A percentile compares a stretch with the other conserved stretches of the same genome.
phyloP scores from a whole-genome alignment of 2,888 invertebrate genomes.

The Acheta domesticus region DNA sequence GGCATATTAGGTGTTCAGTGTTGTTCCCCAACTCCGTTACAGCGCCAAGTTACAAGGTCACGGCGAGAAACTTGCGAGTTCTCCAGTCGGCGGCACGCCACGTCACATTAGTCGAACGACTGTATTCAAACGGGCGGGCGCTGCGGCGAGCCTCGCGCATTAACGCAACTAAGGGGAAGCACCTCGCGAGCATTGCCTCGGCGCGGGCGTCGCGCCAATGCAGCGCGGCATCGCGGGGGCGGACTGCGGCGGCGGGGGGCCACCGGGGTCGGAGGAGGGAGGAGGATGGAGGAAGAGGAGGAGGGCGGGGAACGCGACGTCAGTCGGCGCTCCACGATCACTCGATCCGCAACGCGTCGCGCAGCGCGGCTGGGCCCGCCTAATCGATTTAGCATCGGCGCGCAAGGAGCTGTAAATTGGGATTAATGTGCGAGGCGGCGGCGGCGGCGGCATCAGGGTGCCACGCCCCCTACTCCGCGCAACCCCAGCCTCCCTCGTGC shows the following conservation, averaged over 20 bases:
- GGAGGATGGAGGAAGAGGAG: background rate
- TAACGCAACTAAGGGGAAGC: background rate
- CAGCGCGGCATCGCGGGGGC: too few species aligned
- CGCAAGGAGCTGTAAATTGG: slow-evolving; percentile 18
- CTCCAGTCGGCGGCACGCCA: background rate
- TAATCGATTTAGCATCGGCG: slow-evolving; percentile 18
- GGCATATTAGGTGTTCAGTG: too few species aligned
- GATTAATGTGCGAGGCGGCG: slow-evolving; percentile 4
- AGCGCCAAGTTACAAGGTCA: too few species aligned
- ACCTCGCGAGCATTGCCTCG: background rate
- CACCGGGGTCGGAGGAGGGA: background rate
- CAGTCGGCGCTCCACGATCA: too few species aligned
- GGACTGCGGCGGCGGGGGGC: background rate
- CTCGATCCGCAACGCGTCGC: background rate
- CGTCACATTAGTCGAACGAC: background rate
- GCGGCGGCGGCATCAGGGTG: background rate
- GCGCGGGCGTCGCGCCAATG: too few species aligned
- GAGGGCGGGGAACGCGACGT: background rate
- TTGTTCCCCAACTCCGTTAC: too few species aligned
- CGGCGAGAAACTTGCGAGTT: background rate
- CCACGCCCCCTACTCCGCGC: background rate
- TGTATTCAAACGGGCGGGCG: background rate
- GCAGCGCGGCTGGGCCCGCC: background rate
- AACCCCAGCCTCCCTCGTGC: background rate
- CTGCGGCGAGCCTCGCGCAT: background rate